phyloP scores from a whole-genome alignment of 2,113 vertebrate species.

The Oreochromis niloticus region DNA sequence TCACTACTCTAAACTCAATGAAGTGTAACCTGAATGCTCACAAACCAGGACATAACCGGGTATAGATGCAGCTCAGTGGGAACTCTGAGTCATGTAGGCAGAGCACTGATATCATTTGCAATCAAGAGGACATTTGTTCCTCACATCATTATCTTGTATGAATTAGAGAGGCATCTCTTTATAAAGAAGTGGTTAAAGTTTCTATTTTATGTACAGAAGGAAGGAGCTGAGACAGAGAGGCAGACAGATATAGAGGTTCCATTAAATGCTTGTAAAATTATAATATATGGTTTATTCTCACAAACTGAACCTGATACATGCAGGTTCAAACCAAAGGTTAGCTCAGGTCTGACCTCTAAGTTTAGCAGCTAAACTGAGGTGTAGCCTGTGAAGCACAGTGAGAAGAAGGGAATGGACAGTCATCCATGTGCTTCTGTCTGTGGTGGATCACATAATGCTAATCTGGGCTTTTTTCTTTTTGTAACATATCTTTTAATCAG shows the following conservation, averaged over 20 bases:
- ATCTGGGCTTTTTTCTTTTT: neutral
- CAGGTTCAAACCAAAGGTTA: neutral
- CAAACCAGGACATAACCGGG: rapidly evolving
- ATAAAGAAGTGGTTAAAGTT: neutral
- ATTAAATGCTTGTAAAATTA: neutral
- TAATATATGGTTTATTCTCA: neutral
- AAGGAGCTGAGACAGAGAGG: neutral
- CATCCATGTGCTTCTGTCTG: neutral
- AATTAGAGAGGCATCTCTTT: rapidly evolving
- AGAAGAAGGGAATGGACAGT: neutral
- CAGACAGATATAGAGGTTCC: rapidly evolving
- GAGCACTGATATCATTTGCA: neutral
- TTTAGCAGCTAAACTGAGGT: neutral
- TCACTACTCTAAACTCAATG: neutral
- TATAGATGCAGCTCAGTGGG: neutral
- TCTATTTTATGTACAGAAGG: neutral
- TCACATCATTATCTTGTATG: neutral
- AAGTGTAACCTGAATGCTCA: neutral
- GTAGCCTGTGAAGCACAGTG: neutral
- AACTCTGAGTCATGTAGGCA: neutral
- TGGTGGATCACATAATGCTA: neutral
- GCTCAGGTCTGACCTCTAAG: neutral
- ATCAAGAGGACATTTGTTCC: neutral
- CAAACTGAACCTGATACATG: neutral
- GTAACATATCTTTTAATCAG: neutral